Evolutionary conservation across 2,113 vertebrate species (phyloP).

Genomic region (Neotoma lepida): DNA sequence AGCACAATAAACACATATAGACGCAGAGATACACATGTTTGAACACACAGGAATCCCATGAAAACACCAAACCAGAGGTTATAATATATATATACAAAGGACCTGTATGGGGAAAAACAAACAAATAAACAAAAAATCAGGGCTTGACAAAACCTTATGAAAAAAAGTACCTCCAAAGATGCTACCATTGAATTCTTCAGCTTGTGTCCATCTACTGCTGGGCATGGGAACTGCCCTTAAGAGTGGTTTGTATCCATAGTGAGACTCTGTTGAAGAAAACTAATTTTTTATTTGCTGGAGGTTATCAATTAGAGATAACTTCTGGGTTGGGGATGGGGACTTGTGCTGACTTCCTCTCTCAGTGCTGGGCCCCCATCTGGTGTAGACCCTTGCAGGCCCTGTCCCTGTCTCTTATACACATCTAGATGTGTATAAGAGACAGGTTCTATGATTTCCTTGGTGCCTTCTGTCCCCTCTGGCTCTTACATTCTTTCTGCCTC

Average conservation of each 20-base stretch:
- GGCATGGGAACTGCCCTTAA: too few species aligned
- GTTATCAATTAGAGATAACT: background rate
- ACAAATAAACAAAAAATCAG: background rate
- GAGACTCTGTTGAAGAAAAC: background rate
- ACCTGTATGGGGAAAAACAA: background rate
- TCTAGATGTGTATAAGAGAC: too few species aligned
- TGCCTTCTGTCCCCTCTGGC: background rate
- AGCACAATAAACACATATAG: background rate
- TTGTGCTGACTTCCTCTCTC: background rate
- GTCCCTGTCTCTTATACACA: too few species aligned
- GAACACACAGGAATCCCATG: background rate
- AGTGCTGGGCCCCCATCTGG: background rate
- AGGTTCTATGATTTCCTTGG: background rate
- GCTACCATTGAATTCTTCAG: background rate
- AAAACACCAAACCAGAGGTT: background rate
- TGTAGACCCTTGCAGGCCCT: background rate
- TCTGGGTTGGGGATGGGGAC: background rate
- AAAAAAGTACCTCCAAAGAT: background rate
- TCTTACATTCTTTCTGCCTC: background rate
- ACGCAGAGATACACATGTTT: background rate
- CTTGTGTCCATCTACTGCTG: too few species aligned
- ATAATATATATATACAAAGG: background rate
- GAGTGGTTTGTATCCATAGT: background rate
- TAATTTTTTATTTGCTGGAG: background rate
- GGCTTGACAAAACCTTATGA: background rate